These are phyloP conservation scores for Schrankia costaestrigalis DNA, from an alignment of 2,888 invertebrate genomes.

Conservation along the genomic window DNA sequence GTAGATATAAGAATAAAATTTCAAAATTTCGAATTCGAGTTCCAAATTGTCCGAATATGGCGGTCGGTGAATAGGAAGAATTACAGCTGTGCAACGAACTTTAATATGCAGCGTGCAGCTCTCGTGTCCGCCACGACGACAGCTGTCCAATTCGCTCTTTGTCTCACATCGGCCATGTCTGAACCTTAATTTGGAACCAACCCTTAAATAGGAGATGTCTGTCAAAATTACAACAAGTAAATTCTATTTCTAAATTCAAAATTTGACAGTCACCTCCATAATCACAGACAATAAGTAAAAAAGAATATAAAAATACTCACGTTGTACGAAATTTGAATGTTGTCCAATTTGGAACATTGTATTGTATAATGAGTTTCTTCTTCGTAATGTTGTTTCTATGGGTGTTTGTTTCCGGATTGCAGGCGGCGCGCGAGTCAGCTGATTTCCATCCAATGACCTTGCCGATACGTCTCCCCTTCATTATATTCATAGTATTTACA, in stretches of 20 bases:
- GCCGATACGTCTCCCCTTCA: conserved; percentile 53
- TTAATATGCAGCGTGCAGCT: conserved; percentile 57
- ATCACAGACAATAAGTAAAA: conserved; percentile 12
- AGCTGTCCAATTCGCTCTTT: conserved; percentile 47
- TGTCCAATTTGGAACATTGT: conserved; percentile 28
- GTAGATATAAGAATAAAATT: conserved; percentile 10
- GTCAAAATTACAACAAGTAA: conserved; percentile 10
- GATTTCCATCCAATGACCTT: conserved; percentile 72
- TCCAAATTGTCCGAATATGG: conserved; percentile 37
- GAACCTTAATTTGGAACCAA: conserved; percentile 28
- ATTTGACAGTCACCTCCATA: conserved; percentile 16
- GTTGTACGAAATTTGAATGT: conserved; percentile 32
- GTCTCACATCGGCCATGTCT: conserved; percentile 31
- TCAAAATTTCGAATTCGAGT: conserved; percentile 29
- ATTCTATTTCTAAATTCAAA: conserved; percentile 20
- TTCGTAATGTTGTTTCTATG: conserved; percentile 37
- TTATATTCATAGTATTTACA: conserved; percentile 68
- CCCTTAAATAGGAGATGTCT: conserved; percentile 23
- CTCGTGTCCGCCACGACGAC: conserved; percentile 46
- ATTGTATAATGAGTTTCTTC: conserved; percentile 33
- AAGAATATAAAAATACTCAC: conserved; percentile 47
- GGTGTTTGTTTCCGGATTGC: conserved; percentile 61
- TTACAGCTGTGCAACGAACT: conserved; percentile 56
- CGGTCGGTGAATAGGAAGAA: conserved; percentile 45
- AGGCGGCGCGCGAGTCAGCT: conserved; percentile 67